Base-by-base conservation (phyloP, 2,888 invertebrate genomes). In the Panopea generosa region DNA sequence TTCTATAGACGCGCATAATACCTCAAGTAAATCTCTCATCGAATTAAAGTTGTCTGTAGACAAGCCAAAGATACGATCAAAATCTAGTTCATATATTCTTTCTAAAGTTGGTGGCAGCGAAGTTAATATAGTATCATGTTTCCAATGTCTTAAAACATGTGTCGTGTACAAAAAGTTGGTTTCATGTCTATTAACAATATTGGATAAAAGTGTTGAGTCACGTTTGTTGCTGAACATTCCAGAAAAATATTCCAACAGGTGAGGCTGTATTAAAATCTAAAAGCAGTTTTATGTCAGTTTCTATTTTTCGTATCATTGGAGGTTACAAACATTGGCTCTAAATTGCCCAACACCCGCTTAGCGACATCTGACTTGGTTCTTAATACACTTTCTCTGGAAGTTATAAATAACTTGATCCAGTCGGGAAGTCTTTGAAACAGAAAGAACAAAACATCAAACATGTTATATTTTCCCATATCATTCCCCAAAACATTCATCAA, bases 381-480 rank as follows among this genome's bases (percentile, higher is more conserved):
- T 4, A 33, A 33, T 24, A 20, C 22, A n/a, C 20, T 49, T 11
- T 63, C n/a, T 40, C 70, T 62, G 1, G 70, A 33, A 0, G 70
- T 61, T 11, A 70, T 38, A 0, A 70, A 6, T 18, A 70, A 56
- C 29, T 70, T 70, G 0, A 63, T 26, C 62, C 62, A 70, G 0
- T 24, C 57, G 20, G 70, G 70, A 27, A 70, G 27, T 11, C 33
- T 16, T 50, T 20, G 18, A 11, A 62, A 18, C 14, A 62, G n/a
- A 22, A n/a, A 24, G 6, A 11, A 27, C 14, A 70, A 29, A n/a
- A 62, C 3, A 38, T 55, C n/a, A 27, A 33, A 4, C 14, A 69
- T 47, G 16, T 3, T 6, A 27, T 55, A 61, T 47, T 29, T 24
- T 24, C 40, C 50, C 3, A 29, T 61, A 27, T 47, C 27, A 27